Conservation (phyloP, 64 coral and sea anemone genomes). For the Astreopora myriophthalma region DNA sequence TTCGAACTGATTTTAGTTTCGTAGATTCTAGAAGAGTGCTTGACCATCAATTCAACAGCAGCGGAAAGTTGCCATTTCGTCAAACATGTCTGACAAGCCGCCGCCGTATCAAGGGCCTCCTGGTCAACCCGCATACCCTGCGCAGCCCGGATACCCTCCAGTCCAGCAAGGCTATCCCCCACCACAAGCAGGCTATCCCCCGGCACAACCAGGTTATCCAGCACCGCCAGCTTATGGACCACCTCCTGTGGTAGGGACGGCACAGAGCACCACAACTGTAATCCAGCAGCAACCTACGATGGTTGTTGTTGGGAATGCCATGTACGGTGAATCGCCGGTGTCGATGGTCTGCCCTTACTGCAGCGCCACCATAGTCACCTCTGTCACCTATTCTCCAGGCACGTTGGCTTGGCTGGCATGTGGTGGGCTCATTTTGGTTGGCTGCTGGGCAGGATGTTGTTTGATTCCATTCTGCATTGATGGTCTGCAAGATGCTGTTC, state of each 20-base stretch:
- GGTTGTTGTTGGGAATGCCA: conserved; percentile 9
- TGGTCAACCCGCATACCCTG: neutral
- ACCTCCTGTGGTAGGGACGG: neutral
- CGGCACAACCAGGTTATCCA: neutral
- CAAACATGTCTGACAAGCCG: conserved; percentile 18
- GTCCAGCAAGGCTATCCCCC: neutral
- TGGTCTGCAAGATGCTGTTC: conserved; percentile 56
- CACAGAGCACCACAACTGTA: neutral
- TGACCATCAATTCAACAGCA: neutral
- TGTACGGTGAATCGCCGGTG: conserved; percentile 49
- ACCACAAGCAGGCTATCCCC: neutral
- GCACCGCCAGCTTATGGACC: conserved; percentile 9
- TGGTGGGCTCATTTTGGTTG: conserved; percentile 30
- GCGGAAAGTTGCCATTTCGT: neutral
- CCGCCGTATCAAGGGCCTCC: conserved; percentile 14
- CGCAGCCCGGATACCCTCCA: neutral
- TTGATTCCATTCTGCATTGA: conserved; percentile 78
- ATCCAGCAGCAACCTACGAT: neutral
- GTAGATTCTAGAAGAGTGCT: neutral
- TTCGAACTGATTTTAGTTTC: neutral
- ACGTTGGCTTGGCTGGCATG: conserved; percentile 60
- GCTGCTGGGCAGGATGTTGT: conserved; percentile 72
- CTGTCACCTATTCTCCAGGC: conserved; percentile 35
- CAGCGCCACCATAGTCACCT: conserved; percentile 29
- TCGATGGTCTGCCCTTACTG: conserved; percentile 45